A percentile compares a stretch with the other conserved stretches of the same genome.
Evolutionary conservation across 2,888 invertebrate genomes (phyloP).

Genomic region (Elegia similella): DNA sequence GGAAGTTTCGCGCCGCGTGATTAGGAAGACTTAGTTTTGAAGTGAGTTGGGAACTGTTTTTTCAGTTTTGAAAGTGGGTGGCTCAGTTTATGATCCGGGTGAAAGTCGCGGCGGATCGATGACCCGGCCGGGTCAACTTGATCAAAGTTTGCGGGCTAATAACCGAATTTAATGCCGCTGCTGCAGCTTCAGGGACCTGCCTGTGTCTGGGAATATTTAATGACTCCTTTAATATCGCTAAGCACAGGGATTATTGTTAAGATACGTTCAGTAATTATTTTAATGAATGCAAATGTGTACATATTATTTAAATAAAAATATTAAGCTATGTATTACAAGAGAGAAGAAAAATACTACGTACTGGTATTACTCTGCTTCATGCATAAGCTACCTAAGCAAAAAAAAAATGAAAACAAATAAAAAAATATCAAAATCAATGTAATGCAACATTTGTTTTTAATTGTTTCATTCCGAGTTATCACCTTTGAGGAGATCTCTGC

Average conservation of each 20-base stretch:
- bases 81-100: conserved; percentile 81
- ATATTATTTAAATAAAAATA: no score
- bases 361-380: no score
- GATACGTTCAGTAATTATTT: not conserved
- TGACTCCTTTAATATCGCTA: not conserved
- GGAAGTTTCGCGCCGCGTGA: conserved; percentile 77
- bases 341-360: no score
- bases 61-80: conserved; percentile 81
- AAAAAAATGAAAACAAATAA: no score
- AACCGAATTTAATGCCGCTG: conserved; percentile 72
- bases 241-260: not conserved
- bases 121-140: conserved; percentile 72
- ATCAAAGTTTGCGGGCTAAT: conserved; percentile 77
- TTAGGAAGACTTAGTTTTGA: conserved; percentile 81
- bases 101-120: conserved; percentile 79
- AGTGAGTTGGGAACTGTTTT: conserved; percentile 77
- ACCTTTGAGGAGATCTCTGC: no score
- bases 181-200: conserved; percentile 38
- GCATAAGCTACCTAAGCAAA: no score
- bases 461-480: no score
- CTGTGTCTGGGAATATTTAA: not conserved
- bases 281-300: no score
- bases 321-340: no score
- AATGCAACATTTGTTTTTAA: no score
- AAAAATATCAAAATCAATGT: no score